Evolutionary conservation across 2,113 vertebrate genomes (phyloP).

Genomic region (Nesoenas mayeri): DNA sequence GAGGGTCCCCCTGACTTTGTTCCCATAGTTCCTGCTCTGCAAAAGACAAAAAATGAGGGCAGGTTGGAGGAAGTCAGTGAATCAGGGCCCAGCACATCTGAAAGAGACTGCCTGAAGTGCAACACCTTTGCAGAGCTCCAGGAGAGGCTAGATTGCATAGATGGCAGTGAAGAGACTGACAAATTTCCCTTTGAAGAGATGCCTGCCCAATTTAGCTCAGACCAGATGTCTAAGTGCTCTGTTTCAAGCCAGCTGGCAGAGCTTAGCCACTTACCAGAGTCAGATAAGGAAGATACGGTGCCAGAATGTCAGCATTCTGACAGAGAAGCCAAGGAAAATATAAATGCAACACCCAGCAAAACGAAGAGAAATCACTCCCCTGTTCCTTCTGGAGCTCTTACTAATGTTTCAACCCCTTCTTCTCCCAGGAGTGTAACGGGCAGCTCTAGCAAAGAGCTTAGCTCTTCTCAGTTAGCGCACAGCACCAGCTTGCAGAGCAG

Average conservation of each 20-base stretch:
- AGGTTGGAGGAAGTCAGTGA: constrained; percentile 80
- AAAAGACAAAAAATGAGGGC: constrained; percentile 81
- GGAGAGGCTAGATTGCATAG: constrained; percentile 94
- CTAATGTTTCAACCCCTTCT: constrained; percentile 70
- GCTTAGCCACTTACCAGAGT: constrained; percentile 41
- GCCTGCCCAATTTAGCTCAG: constrained; percentile 69
- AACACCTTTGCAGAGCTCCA: constrained; percentile 99
- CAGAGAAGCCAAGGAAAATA: constrained; percentile 83
- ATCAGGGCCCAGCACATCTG: constrained; percentile 65
- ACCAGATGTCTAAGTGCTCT: constrained; percentile 64
- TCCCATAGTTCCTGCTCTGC: constrained; percentile 92
- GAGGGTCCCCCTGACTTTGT: constrained; percentile 97
- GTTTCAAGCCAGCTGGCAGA: constrained; percentile 59
- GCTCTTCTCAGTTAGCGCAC: constrained; percentile 77
- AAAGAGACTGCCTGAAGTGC: constrained; percentile 94
- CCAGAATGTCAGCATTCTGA: constrained; percentile 79
- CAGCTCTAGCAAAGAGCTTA: constrained; percentile 75
- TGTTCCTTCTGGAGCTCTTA: constrained; percentile 38
- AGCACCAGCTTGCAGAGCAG: constrained; percentile 84
- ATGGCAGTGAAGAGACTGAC: constrained; percentile 92
- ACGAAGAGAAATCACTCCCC: constrained; percentile 76
- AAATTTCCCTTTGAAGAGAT: constrained; percentile 91
- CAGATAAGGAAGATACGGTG: constrained; percentile 69
- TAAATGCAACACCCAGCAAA: constrained; percentile 77
- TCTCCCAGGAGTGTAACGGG: constrained; percentile 84